A percentile compares a stretch with the other conserved stretches of the same genome.
Evolutionary conservation across 1,140 invertebrate genomes (phyloP).

Genomic region (Drosophila chauvacae): DNA sequence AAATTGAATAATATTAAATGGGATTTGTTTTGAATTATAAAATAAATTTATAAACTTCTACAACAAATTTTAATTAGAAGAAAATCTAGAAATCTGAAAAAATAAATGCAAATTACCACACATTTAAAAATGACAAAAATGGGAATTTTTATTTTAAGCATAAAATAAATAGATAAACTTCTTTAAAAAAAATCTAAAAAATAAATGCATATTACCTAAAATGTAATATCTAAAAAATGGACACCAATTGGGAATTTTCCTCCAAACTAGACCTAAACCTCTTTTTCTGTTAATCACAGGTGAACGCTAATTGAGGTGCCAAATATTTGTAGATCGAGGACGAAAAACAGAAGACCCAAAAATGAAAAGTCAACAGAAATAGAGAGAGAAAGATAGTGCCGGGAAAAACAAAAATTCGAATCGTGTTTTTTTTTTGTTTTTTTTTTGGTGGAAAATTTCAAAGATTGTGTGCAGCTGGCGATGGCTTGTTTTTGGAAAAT

Average conservation of each 20-base stretch:
- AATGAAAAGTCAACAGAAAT: conserved; percentile 3
- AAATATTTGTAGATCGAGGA: conserved; percentile 32
- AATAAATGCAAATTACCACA: too few species aligned
- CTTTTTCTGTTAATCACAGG: conserved; percentile 13
- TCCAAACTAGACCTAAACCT: background rate
- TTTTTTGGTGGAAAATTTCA: conserved; percentile 2
- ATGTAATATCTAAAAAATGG: too few species aligned
- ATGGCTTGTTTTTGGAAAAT: conserved; percentile 34
- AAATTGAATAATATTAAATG: background rate
- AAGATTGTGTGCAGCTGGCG: conserved; percentile 37
- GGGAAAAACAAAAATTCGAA: conserved; percentile 18
- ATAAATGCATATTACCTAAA: too few species aligned
- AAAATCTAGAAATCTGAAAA: too few species aligned
- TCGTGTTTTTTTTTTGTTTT: background rate
- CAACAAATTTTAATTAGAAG: too few species aligned
- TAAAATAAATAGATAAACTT: background rate
- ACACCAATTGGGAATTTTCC: background rate
- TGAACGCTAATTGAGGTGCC: conserved; percentile 26
- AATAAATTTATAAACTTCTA: too few species aligned
- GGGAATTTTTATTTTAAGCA: too few species aligned
- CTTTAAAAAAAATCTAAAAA: too few species aligned
- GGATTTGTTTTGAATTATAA: too few species aligned
- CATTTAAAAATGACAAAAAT: too few species aligned
- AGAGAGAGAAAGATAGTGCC: background rate
- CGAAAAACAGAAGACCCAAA: background rate